Percentiles rank a stretch among this genome's conserved stretches.
phyloP scores from a whole-genome alignment of 1,140 invertebrate species.

The Eueides isabella region DNA sequence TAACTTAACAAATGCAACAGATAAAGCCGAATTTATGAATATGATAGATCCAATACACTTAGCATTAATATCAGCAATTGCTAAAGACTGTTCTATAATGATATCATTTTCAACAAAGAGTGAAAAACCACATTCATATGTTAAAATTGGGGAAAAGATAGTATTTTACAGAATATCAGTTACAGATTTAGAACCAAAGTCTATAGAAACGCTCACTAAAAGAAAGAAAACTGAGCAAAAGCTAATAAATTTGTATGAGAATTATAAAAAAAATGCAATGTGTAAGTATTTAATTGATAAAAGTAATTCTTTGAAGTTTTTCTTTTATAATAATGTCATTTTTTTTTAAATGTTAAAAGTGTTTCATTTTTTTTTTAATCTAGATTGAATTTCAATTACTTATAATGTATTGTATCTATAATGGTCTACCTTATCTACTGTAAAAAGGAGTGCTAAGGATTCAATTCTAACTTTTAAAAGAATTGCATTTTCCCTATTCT shows the following conservation, averaged over 20 bases:
- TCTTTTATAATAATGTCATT: neutral
- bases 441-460: too few species aligned
- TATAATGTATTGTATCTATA: too few species aligned
- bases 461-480: too few species aligned
- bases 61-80: conserved; percentile 70
- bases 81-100: conserved; percentile 80
- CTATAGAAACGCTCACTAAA: conserved; percentile 54
- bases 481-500: too few species aligned
- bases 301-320: neutral
- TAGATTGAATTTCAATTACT: too few species aligned
- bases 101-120: conserved; percentile 61
- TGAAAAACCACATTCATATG: conserved; percentile 40
- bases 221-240: conserved; percentile 58
- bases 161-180: conserved; percentile 64
- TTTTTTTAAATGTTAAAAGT: conserved; percentile 3
- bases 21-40: conserved; percentile 52
- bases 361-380: neutral
- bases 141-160: conserved; percentile 46
- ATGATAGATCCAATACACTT: conserved; percentile 45
- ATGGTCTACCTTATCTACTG: too few species aligned
- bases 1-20: conserved; percentile 44
- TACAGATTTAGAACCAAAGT: conserved; percentile 78
- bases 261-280: conserved; percentile 9
- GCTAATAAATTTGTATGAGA: conserved; percentile 56
- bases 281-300: conserved; percentile 24